Evolutionary conservation across 2,113 vertebrate genomes (phyloP), one percentile per base, ranked within the genome.

Genomic region (Cyanoliseus patagonus): DNA sequence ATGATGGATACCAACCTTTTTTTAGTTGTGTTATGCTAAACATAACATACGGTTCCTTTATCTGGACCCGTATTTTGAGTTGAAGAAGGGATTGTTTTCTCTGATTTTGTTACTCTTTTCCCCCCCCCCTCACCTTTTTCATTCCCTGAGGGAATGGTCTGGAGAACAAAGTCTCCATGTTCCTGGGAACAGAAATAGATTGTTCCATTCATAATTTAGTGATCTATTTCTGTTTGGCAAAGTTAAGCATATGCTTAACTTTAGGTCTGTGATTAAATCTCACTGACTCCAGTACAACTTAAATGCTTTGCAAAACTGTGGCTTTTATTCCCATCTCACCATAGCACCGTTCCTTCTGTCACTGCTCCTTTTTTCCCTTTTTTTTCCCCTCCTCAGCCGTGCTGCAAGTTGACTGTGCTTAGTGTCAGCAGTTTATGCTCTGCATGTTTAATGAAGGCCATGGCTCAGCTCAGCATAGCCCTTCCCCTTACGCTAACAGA

Each of bases 391-490:
- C 69, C 78, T 49, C 74, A 79, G 53, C 96, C 33, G 4, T 84
- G 77, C 94, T 95, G 97, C 96, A 87, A 95, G 95, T 97, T 97
- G 91, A 91, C 97, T 94, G 97, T 98, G 98, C 98, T 98, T 98
- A 97, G 98, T 98, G 98, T 99, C 98, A 99, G 98, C 98, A 98
- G 97, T 98, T 99, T 98, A 98, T 98, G 98, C 98, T 98, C 98
- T 98, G 98, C 98, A 98, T 99, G 97, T 98, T 98, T 98, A 99
- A 99, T 98, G 98, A 98, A 97, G 98, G 97, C 92, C 97, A 92
- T 57, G 49, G 96, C 97, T 95, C 84, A 73, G 97, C 95, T 97
- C 97, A 86, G 92, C 95, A 70, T 95, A 95, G 94, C 93, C 97
- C 97, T 97, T 98, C 95, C 91, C 96, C 96, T 98, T 97, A 98